A percentile compares a stretch with the other conserved stretches of the same genome.
Conservation (phyloP, 2,888 invertebrate genomes). For the Drosophila rellima region DNA sequence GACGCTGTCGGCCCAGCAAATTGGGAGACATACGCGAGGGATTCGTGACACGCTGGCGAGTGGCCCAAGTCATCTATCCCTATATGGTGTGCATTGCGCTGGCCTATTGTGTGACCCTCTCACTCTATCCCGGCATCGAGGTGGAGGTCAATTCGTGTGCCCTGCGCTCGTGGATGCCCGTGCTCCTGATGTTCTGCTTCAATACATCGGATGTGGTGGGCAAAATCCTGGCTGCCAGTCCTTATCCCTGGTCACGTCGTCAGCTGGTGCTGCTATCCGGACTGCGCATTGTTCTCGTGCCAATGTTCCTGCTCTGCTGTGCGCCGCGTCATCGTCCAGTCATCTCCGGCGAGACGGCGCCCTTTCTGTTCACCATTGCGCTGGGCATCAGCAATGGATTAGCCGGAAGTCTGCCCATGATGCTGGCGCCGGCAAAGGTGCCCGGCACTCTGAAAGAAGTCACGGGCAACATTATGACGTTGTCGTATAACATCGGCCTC, state of each 20-base stretch:
- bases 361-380: conserved; percentile 89
- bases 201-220: conserved; percentile 95
- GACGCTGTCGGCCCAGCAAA: conserved; percentile 83
- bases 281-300: conserved; percentile 91
- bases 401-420: conserved; percentile 97
- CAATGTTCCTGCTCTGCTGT: conserved; percentile 93
- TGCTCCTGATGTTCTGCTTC: conserved; percentile 95
- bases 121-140: conserved; percentile 95
- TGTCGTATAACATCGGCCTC: conserved; percentile 95
- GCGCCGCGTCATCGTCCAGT: conserved; percentile 92
- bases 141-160: conserved; percentile 94
- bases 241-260: conserved; percentile 93
- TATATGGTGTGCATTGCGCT: conserved; percentile 96
- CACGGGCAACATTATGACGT: conserved; percentile 97
- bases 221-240: conserved; percentile 90
- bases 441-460: conserved; percentile 94
- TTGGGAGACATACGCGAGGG: conserved; percentile 84
- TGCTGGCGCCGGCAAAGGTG: conserved; percentile 94
- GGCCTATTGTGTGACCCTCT: conserved; percentile 95
- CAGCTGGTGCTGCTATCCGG: conserved; percentile 92
- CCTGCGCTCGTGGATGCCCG: conserved; percentile 95
- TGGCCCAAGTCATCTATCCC: conserved; percentile 94
- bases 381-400: conserved; percentile 95
- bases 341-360: conserved; percentile 89
- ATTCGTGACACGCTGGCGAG: conserved; percentile 89